Conservation (phyloP, 37 sponge, comb jelly and placozoan genomes). For the Chondrilla cf. caribensis region DNA sequence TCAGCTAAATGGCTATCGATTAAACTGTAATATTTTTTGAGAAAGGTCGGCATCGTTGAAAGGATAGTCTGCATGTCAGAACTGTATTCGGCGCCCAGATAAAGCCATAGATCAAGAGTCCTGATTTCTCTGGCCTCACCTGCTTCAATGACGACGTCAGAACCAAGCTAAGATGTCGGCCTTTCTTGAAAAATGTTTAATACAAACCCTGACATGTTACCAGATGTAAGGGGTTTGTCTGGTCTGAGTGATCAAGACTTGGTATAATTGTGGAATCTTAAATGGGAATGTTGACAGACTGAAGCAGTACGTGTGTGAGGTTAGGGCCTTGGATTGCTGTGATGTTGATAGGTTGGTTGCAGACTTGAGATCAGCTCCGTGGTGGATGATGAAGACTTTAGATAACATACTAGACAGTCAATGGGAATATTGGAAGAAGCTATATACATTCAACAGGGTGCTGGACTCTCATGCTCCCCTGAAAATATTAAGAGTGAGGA, state of each 20-base stretch:
- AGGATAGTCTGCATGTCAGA: background rate
- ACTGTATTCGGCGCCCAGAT: background rate
- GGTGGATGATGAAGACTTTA: conserved; percentile 28
- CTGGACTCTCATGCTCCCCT: conserved; percentile 23
- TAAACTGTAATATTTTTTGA: background rate
- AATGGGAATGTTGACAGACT: too few relatives aligned
- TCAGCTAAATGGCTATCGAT: background rate
- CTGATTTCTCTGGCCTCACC: background rate
- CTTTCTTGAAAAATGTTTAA: too few relatives aligned
- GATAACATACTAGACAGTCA: conserved; percentile 31
- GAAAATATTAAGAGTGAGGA: conserved; percentile 23
- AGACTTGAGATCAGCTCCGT: conserved; percentile 21
- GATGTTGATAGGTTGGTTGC: conserved; percentile 1
- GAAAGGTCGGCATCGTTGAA: background rate
- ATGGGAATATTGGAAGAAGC: conserved; percentile 39
- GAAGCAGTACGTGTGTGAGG: background rate
- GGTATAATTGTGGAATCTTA: too few relatives aligned
- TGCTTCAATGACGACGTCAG: background rate
- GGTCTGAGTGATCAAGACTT: too few relatives aligned
- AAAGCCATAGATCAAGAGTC: background rate
- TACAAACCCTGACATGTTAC: too few relatives aligned
- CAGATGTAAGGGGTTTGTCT: too few relatives aligned
- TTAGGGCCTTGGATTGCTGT: background rate
- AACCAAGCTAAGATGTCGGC: background rate
- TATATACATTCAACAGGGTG: conserved; percentile 4